Conservation (phyloP, 2,888 invertebrate species). For the Allophyes oxyacanthae region DNA sequence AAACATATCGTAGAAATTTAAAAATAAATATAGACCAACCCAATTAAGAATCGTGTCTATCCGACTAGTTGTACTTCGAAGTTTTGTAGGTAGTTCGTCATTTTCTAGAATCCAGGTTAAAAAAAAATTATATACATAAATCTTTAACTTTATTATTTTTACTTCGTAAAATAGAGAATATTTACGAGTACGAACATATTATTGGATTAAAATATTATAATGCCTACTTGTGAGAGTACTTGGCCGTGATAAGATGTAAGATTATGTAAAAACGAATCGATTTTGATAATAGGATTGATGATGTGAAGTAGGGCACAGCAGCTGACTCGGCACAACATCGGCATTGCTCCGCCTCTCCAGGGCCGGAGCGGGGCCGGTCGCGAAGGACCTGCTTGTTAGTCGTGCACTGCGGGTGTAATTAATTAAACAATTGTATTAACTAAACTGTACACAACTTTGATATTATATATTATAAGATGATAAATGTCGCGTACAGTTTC, state of each 20-base stretch:
- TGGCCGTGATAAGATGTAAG: not conserved
- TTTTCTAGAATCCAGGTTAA: not conserved
- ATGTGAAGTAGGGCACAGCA: conserved; percentile 2
- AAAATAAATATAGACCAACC: too few species aligned
- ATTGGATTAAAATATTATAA: too few species aligned
- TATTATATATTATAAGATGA: conserved; percentile 1
- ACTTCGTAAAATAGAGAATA: not conserved
- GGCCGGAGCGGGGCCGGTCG: not conserved
- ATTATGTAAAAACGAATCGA: conserved; percentile 11
- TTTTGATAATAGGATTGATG: conserved; percentile 26
- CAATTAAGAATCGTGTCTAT: too few species aligned
- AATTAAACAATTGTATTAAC: conserved; percentile 8
- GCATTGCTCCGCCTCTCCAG: conserved; percentile 1
- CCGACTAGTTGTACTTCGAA: too few species aligned
- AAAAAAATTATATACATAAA: not conserved
- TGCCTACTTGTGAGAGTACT: not conserved
- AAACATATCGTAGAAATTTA: too few species aligned
- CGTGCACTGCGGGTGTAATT: conserved; percentile 4
- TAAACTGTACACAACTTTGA: not conserved
- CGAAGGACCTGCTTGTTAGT: not conserved
- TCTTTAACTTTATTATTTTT: not conserved
- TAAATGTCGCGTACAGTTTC: too few species aligned
- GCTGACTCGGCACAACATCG: conserved; percentile 6
- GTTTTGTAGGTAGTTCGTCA: not conserved
- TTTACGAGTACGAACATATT: not conserved